phyloP scores from a whole-genome alignment of 2,113 vertebrate genomes.

The Gavialis gangeticus region DNA sequence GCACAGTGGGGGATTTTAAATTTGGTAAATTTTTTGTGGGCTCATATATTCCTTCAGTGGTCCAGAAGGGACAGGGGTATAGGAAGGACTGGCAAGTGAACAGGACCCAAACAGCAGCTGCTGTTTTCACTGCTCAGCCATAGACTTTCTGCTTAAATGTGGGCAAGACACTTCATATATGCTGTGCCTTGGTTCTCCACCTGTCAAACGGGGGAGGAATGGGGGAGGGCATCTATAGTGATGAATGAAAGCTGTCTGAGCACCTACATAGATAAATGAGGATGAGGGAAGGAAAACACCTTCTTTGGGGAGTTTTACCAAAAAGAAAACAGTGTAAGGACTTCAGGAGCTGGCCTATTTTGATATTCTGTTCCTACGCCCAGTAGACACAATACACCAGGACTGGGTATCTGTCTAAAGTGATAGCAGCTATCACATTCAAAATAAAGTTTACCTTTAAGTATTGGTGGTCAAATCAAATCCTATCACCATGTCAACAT shows the following conservation, averaged over 20 bases:
- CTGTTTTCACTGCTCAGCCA: background rate
- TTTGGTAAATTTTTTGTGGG: background rate
- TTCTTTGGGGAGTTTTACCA: background rate
- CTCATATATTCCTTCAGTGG: background rate
- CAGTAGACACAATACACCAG: background rate
- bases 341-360: background rate
- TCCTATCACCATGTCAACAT: background rate
- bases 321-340: background rate
- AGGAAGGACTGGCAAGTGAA: background rate
- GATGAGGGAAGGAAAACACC: background rate
- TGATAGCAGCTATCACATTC: background rate
- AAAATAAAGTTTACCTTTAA: slow-evolving; percentile 34
- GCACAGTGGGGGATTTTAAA: background rate
- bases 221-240: background rate
- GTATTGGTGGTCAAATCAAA: slow-evolving; percentile 5
- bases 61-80: background rate
- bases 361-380: background rate
- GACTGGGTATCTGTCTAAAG: background rate
- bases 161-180: background rate
- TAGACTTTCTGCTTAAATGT: background rate
- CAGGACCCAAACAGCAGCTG: background rate
- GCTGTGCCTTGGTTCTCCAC: background rate
- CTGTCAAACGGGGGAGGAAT: background rate
- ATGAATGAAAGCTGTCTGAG: background rate
- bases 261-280: background rate